Percentiles rank a stretch among this genome's conserved stretches.
Evolutionary conservation across 2,888 invertebrate species (phyloP).

Genomic region (Halocaridina rubra): DNA sequence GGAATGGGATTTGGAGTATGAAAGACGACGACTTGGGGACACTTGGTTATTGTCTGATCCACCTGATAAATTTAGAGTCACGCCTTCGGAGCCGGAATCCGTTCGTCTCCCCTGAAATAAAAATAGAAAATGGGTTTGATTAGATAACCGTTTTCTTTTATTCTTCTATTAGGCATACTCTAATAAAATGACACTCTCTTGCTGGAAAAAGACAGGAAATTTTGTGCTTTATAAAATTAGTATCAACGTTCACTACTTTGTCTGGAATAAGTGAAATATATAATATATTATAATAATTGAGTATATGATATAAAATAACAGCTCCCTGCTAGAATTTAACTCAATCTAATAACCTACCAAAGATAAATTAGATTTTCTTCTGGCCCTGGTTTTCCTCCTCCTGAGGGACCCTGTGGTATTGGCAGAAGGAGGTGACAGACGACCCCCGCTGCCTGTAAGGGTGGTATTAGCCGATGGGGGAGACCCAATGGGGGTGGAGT

Average conservation of each 20-base stretch:
- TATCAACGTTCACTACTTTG: no score
- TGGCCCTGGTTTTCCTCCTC: slow-evolving; percentile 70
- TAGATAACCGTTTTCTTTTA: neutral
- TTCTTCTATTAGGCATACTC: no score
- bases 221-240: no score
- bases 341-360: slow-evolving; percentile 68
- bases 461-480: slow-evolving; percentile 17
- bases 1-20: slow-evolving; percentile 36
- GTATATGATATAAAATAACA: no score
- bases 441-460: slow-evolving; percentile 17
- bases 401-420: slow-evolving; percentile 70
- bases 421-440: slow-evolving; percentile 50
- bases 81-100: slow-evolving; percentile 74
- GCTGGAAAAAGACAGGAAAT: no score
- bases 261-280: no score
- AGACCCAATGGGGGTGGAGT: neutral
- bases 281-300: no score
- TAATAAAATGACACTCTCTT: no score
- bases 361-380: slow-evolving; percentile 68
- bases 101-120: slow-evolving; percentile 70
- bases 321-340: no score
- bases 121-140: slow-evolving; percentile 22
- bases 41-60: slow-evolving; percentile 64
- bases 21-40: slow-evolving; percentile 40
- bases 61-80: slow-evolving; percentile 64